phyloP scores from a whole-genome alignment of 2,797 vertebrate genomes.

The Notolabrus celidotus region DNA sequence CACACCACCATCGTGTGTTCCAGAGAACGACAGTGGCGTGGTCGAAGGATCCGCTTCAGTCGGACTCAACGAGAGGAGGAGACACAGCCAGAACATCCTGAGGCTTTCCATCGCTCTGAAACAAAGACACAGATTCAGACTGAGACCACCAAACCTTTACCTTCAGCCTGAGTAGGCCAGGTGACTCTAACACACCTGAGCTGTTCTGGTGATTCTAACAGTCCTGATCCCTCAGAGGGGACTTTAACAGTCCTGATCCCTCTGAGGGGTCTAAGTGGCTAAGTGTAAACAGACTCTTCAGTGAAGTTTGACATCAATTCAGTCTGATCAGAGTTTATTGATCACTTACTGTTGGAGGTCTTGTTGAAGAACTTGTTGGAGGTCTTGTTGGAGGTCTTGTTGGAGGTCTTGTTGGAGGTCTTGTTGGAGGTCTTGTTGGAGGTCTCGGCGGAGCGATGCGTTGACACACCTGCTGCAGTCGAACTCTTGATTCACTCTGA shows the following conservation, averaged over 20 bases:
- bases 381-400: slow-evolving; percentile 8
- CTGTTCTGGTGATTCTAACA: too few species aligned
- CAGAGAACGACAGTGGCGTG: not conserved
- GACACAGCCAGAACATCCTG: slow-evolving; percentile 55
- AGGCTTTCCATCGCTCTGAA: slow-evolving; percentile 68
- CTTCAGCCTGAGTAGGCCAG: not conserved
- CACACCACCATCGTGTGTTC: not conserved
- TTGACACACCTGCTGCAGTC: slow-evolving; percentile 25
- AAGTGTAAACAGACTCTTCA: too few species aligned
- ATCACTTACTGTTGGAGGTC: slow-evolving; percentile 55
- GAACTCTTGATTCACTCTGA: slow-evolving; percentile 38
- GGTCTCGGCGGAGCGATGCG: slow-evolving; percentile 7
- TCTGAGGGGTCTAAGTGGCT: too few species aligned
- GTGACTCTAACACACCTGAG: too few species aligned
- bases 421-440: not conserved
- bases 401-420: slow-evolving; percentile 13
- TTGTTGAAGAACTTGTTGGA: too few species aligned
- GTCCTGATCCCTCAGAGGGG: too few species aligned
- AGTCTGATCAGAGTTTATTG: not conserved
- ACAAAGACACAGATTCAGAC: slow-evolving; percentile 10
- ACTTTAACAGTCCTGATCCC: too few species aligned
- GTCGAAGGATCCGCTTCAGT: slow-evolving; percentile 14
- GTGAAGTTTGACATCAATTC: too few species aligned
- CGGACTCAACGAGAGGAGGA: slow-evolving; percentile 38
- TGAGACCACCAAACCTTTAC: too few species aligned